These are phyloP conservation scores for Megalops cyprinoides DNA, from an alignment of 2,797 vertebrate genomes.

Conservation along the genomic window DNA sequence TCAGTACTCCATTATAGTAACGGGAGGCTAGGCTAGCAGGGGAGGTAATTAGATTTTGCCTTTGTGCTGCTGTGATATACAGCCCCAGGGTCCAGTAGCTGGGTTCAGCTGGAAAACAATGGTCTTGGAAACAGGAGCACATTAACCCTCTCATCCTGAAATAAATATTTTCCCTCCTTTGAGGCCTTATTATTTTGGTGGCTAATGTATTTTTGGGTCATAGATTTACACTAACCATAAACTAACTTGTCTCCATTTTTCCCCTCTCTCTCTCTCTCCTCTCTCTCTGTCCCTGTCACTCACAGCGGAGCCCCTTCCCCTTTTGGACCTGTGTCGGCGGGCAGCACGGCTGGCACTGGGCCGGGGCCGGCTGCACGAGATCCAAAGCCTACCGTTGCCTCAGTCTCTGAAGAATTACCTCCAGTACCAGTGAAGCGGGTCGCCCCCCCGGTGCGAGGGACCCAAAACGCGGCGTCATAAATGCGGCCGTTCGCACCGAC, in stretches of 20 bases:
- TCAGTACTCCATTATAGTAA: conserved; percentile 1
- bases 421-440: conserved; percentile 87
- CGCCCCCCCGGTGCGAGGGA: background rate
- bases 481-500: background rate
- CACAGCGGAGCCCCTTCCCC: conserved; percentile 91
- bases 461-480: conserved; percentile 18
- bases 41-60: conserved; percentile 11
- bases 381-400: conserved; percentile 90
- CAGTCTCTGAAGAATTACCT: conserved; percentile 96
- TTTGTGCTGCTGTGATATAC: background rate
- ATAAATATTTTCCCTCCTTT: background rate
- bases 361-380: conserved; percentile 89
- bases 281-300: conserved; percentile 44
- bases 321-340: conserved; percentile 96
- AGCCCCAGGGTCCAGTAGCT: background rate
- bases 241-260: too few relatives aligned
- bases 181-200: background rate
- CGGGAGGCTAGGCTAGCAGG: background rate
- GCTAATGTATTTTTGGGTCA: background rate
- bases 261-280: background rate
- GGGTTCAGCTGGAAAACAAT: background rate
- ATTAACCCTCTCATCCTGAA: background rate
- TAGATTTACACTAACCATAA: background rate
- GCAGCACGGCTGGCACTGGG: conserved; percentile 90
- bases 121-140: background rate